A percentile compares a stretch with the other conserved stretches of the same genome.
Evolutionary conservation across 92 coral and sea anemone genomes (phyloP).

Genomic region (Anthopleura xanthogrammica): DNA sequence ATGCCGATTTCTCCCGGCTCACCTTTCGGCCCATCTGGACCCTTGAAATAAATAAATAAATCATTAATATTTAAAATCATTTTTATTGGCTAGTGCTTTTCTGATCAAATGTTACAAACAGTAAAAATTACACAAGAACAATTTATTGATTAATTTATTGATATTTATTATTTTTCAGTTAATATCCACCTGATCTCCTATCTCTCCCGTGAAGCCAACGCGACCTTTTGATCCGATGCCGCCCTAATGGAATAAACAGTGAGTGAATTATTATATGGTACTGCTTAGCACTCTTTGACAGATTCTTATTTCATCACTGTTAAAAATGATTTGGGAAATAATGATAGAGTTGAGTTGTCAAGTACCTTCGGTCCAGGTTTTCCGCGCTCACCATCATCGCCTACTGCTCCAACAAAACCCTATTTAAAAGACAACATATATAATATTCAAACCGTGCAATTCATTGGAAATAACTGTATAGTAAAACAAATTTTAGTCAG

Average conservation of each 20-base stretch:
- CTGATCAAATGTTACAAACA: no score
- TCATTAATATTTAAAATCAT: background rate
- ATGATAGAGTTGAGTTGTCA: background rate
- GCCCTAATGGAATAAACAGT: constrained; percentile 47
- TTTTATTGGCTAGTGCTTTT: no score
- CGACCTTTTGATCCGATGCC: constrained; percentile 67
- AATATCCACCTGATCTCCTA: constrained; percentile 41
- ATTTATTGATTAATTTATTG: no score
- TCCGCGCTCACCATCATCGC: constrained; percentile 43
- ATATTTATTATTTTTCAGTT: background rate
- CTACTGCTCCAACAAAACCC: constrained; percentile 45
- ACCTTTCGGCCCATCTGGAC: constrained; percentile 36
- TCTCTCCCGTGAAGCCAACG: constrained; percentile 53
- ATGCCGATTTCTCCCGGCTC: constrained; percentile 33
- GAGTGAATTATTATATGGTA: background rate
- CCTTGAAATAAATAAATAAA: constrained; percentile 11
- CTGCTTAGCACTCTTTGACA: no score
- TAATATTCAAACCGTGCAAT: background rate
- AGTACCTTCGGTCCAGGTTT: constrained; percentile 49
- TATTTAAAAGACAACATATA: background rate
- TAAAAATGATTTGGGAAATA: background rate
- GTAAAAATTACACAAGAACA: no score
- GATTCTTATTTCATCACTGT: background rate
- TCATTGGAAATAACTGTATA: background rate
- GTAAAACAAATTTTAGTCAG: background rate